A percentile compares a stretch with the other conserved stretches of the same genome.
These are phyloP conservation scores for Melopsittacus undulatus DNA, from an alignment of 2,797 vertebrate species.

Conservation along the genomic window DNA sequence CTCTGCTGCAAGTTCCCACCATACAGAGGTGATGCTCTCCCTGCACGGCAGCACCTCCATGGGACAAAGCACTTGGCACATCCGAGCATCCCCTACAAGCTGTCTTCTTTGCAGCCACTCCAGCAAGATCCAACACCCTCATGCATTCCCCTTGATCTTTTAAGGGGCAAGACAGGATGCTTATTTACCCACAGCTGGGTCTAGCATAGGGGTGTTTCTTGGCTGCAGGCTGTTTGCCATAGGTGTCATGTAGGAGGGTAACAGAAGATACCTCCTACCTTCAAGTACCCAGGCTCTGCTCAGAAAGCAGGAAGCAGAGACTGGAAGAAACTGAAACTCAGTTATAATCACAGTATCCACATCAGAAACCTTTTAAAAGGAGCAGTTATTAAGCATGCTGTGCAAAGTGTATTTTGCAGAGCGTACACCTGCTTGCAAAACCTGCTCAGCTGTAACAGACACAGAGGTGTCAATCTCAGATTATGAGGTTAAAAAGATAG, in stretches of 20 bases:
- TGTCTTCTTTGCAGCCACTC: fast-evolving
- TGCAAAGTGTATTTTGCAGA: background rate
- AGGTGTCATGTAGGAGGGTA: background rate
- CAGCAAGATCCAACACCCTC: background rate
- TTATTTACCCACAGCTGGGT: background rate
- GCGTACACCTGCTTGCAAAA: background rate
- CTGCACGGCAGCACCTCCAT: fast-evolving
- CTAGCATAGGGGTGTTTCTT: background rate
- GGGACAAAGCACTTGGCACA: background rate
- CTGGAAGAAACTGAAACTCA: fast-evolving
- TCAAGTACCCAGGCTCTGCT: background rate
- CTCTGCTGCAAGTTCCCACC: fast-evolving
- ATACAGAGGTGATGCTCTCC: background rate
- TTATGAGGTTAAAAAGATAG: background rate
- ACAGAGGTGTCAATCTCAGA: fast-evolving
- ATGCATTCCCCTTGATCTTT: background rate
- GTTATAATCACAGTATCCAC: background rate
- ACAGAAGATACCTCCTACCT: background rate
- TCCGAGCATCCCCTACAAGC: fast-evolving
- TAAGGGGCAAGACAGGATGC: background rate
- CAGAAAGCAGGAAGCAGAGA: background rate
- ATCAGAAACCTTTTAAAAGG: background rate
- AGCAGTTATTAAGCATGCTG: background rate
- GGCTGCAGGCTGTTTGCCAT: background rate
- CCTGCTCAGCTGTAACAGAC: background rate